Percentiles rank a stretch among this genome's conserved stretches.
Evolutionary conservation across 2,797 vertebrate species (phyloP).

Genomic region (Caiman crocodilus): DNA sequence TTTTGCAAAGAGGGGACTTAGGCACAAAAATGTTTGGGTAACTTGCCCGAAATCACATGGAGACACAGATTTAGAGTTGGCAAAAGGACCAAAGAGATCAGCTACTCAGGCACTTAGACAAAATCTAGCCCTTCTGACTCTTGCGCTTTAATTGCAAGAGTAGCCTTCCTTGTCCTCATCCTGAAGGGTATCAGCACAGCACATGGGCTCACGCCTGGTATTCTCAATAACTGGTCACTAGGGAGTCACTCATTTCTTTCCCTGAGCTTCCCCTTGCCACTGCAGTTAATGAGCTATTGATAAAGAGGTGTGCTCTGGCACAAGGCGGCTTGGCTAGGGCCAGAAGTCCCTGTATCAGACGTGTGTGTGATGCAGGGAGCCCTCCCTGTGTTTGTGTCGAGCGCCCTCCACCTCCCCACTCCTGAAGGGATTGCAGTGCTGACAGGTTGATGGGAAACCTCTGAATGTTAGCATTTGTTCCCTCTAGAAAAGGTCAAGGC

Average conservation of each 20-base stretch:
- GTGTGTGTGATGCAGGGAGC: not conserved
- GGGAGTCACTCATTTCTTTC: not conserved
- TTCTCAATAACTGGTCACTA: not conserved
- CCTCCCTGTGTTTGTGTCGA: not conserved
- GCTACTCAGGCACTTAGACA: not conserved
- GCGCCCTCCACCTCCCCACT: not conserved
- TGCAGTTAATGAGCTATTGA: not conserved
- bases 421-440: accelerated
- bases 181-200: not conserved
- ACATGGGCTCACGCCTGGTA: accelerated
- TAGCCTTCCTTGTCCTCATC: not conserved
- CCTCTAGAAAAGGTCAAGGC: constrained; percentile 49
- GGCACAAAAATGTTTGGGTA: not conserved
- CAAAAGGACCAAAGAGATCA: not conserved
- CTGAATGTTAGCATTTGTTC: not conserved
- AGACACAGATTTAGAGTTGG: not conserved
- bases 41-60: not conserved
- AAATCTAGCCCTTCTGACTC: accelerated
- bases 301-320: not conserved
- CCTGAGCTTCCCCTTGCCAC: not conserved
- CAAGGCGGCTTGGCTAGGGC: not conserved
- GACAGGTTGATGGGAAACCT: not conserved
- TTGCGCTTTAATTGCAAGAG: not conserved
- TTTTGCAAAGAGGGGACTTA: not conserved
- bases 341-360: not conserved